Evolutionary conservation across 2,888 invertebrate genomes (phyloP).

Genomic region (Caenorhabditis sp.): DNA sequence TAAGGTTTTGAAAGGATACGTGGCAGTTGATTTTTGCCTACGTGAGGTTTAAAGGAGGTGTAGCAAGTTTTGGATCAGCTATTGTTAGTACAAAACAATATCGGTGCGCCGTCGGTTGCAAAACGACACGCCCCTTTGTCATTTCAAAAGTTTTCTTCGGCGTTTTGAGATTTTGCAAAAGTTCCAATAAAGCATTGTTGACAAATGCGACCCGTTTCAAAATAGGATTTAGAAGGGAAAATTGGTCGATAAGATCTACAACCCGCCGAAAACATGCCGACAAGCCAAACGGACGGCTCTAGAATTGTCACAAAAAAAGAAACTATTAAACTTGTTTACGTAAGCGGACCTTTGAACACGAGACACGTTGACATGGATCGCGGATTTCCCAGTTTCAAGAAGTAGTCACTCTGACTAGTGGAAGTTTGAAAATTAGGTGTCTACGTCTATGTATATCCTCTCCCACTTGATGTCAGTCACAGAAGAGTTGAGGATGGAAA

Average conservation of each 20-base stretch:
- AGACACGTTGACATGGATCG: constrained; percentile 44
- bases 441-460: constrained; percentile 10
- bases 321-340: constrained; percentile 51
- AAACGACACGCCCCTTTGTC: no score
- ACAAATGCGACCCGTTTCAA: background rate
- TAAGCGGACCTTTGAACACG: constrained; percentile 34
- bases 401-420: background rate
- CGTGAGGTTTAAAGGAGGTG: background rate
- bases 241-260: constrained; percentile 15
- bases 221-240: constrained; percentile 7
- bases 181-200: background rate
- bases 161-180: background rate
- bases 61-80: no score
- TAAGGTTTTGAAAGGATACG: background rate
- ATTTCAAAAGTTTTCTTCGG: no score
- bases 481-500: constrained; percentile 6
- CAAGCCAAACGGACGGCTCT: constrained; percentile 23
- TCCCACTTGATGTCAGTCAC: constrained; percentile 25
- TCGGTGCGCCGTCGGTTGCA: no score
- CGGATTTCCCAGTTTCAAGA: background rate
- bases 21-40: background rate
- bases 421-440: constrained; percentile 32
- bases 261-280: constrained; percentile 19
- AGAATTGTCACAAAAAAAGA: constrained; percentile 21
- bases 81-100: no score